Evolutionary conservation across 2,888 invertebrate genomes (phyloP), one percentile per base, ranked within the genome.

Genomic region (Microplitis deprimator): DNA sequence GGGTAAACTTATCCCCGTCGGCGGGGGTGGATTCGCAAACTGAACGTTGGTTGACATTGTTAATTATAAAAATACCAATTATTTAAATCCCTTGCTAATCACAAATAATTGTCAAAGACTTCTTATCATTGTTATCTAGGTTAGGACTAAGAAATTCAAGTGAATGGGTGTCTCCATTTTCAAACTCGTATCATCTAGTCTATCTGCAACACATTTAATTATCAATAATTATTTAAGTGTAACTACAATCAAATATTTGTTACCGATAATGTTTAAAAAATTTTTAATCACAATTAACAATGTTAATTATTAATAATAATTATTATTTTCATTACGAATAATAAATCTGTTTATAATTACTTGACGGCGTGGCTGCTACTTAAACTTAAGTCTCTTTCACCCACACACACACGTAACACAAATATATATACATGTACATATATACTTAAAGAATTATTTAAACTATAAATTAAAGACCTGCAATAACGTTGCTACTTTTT

Each of bases 1-100:
- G 8, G 91, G 91, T 68, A 91, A 90, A 78, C 81, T 88, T 79
- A 89, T 89, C 50, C 50, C 50, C 50, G 50, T 13, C 8, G 84
- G 76, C 38, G 89, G 87, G 1, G 87, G 87, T 59, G 89, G 87
- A 80, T 83, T 88, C 4, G 85, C 85, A 80, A 89, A 89, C 80
- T 88, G 88, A 62, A 85, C 75, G 77, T 84, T 89, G n/a, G 84
- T 81, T 70, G 89, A 85, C 89, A 89, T 89, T 74, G 79, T 81
- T 62, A 38, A 20, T 65, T 3, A 29, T 38, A 13, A 29, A 65
- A 38, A 13, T 29, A 62, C 20, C 38, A 29, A 13, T 65, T 38
- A 20, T 38, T 13, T 13, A 29, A 38, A 62, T 29, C 13, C 13
- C 6, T 20, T 5, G 7, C 5, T 20, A 29, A 65, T 38, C 5